These are phyloP conservation scores for Uloborus plumipes DNA, from an alignment of 2,888 invertebrate genomes.

Conservation along the genomic window DNA sequence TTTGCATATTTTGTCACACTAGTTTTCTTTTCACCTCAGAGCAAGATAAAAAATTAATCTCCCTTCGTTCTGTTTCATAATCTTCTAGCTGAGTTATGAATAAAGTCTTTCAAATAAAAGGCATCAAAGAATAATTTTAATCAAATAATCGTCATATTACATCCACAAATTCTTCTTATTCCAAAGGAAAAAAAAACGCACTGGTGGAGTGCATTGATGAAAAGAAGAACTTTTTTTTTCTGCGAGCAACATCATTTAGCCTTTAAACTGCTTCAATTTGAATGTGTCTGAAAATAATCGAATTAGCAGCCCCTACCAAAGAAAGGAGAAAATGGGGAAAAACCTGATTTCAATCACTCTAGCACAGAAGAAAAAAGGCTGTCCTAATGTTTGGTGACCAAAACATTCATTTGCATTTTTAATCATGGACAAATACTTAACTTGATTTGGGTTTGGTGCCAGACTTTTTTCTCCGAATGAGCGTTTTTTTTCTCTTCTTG, in stretches of 20 bases:
- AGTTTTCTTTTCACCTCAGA: no score
- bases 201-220: background rate
- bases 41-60: no score
- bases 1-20: no score
- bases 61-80: constrained; percentile 44
- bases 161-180: no score
- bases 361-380: constrained; percentile 31
- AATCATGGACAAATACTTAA: constrained; percentile 65
- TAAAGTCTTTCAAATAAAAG: constrained; percentile 39
- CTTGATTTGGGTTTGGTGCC: constrained; percentile 61
- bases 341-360: constrained; percentile 57
- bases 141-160: constrained; percentile 55
- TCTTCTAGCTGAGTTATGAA: constrained; percentile 52
- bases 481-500: constrained; percentile 19
- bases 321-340: constrained; percentile 48
- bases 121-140: constrained; percentile 56
- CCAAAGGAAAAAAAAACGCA: constrained; percentile 21
- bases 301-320: constrained; percentile 52
- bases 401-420: constrained; percentile 64
- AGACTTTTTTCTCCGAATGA: constrained; percentile 31
- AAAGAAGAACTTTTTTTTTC: no score
- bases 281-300: constrained; percentile 64
- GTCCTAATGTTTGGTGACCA: constrained; percentile 61
- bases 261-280: constrained; percentile 63
- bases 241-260: constrained; percentile 52